A percentile compares a stretch with the other conserved stretches of the same genome.
Conservation (phyloP, 1,140 invertebrate species). For the Drosophila gunungcola region DNA sequence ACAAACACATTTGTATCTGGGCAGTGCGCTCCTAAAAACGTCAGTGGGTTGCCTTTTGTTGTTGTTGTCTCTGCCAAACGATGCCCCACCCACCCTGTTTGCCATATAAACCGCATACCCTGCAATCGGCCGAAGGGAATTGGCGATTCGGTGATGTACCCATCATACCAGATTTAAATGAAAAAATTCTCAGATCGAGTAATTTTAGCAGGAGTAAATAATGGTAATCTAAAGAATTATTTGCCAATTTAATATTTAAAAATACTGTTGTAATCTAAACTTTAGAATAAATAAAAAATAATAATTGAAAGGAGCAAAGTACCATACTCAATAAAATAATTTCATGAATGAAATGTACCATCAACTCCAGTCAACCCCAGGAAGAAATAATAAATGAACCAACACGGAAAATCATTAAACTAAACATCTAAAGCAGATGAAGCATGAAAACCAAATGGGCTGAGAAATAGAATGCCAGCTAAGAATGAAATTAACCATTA, state of each 20-base stretch:
- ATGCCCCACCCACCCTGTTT: slow-evolving; percentile 12
- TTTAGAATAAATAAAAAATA: neutral
- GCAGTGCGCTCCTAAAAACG: slow-evolving; percentile 6
- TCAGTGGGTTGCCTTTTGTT: slow-evolving; percentile 13
- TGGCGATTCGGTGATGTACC: neutral
- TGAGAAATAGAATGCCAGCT: slow-evolving; percentile 6
- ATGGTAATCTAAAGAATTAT: too few species aligned
- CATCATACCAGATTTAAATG: too few species aligned
- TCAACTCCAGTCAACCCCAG: neutral
- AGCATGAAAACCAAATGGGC: neutral
- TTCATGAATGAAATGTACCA: slow-evolving; percentile 9
- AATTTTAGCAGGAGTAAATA: too few species aligned
- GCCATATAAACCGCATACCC: slow-evolving; percentile 44
- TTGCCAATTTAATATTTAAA: too few species aligned
- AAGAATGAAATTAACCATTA: slow-evolving; percentile 23
- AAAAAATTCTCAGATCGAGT: too few species aligned
- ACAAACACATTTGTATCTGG: neutral
- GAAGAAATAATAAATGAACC: slow-evolving; percentile 14
- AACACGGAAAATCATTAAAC: slow-evolving; percentile 8
- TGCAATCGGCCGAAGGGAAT: slow-evolving; percentile 1
- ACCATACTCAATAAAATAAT: neutral
- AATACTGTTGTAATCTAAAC: too few species aligned
- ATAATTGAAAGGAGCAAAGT: neutral
- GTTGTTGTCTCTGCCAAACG: slow-evolving; percentile 7
- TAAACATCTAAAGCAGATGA: slow-evolving; percentile 1